Percentiles rank a stretch among this genome's conserved stretches.
Evolutionary conservation across 2,113 vertebrate genomes (phyloP).

Genomic region (Poeciliopsis occidentalis): DNA sequence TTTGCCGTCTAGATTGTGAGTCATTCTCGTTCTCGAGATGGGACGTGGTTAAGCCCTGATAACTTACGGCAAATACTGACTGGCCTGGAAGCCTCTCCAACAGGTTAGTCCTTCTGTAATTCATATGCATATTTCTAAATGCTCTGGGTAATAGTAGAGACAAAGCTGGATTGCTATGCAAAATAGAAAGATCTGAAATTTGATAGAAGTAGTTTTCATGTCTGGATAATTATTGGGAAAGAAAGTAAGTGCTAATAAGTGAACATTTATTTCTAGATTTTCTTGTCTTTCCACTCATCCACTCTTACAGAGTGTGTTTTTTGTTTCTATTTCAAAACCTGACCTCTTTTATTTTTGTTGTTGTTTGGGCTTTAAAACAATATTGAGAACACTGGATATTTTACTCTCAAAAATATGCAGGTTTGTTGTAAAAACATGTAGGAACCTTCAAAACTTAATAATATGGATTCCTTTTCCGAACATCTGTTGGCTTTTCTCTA

Average conservation of each 20-base stretch:
- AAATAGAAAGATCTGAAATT: neutral
- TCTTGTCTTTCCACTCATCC: too few species aligned
- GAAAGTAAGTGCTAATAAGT: neutral
- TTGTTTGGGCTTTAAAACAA: neutral
- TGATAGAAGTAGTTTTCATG: neutral
- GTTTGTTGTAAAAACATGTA: neutral
- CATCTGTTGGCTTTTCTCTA: neutral
- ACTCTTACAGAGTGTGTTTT: neutral
- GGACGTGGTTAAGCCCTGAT: constrained; percentile 92
- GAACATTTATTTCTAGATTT: neutral
- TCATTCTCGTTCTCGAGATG: constrained; percentile 88
- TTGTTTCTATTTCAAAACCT: neutral
- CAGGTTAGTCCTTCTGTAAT: constrained; percentile 70
- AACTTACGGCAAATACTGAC: constrained; percentile 90
- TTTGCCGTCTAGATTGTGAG: constrained; percentile 86
- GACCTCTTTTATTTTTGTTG: neutral
- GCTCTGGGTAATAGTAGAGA: neutral
- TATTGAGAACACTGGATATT: too few species aligned
- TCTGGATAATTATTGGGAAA: neutral
- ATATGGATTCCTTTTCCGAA: neutral
- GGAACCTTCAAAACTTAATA: neutral
- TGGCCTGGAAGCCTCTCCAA: constrained; percentile 85
- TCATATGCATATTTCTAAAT: constrained; percentile 10
- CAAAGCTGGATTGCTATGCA: neutral
- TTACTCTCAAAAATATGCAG: too few species aligned